Evolutionary conservation across 2,797 vertebrate genomes (phyloP).

Genomic region (Falco cherrug): DNA sequence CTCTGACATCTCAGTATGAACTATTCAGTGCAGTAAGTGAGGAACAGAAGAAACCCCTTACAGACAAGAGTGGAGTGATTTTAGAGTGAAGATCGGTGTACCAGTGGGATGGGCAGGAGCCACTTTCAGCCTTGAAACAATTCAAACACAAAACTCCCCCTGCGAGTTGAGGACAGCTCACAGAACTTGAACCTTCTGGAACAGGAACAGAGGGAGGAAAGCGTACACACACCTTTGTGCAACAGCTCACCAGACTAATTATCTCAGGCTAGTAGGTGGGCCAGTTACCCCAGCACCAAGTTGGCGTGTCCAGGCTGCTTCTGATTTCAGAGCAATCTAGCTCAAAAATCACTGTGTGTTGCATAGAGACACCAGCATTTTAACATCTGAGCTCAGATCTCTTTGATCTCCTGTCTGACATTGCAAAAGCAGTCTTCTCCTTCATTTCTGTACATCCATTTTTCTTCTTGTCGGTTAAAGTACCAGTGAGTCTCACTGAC

Average conservation of each 20-base stretch:
- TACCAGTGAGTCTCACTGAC: background rate
- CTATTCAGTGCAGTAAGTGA: background rate
- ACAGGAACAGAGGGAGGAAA: background rate
- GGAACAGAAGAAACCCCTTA: background rate
- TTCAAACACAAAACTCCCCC: background rate
- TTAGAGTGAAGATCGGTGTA: background rate
- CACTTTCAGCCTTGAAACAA: background rate
- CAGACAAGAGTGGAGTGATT: background rate
- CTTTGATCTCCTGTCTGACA: background rate
- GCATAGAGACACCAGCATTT: background rate
- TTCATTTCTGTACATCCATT: background rate
- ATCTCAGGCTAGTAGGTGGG: background rate
- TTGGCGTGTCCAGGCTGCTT: background rate
- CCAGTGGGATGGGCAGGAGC: background rate
- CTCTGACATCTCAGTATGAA: background rate
- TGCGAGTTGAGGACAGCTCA: background rate
- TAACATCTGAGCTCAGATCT: background rate
- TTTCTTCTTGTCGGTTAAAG: background rate
- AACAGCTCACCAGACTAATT: background rate
- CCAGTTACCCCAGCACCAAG: background rate
- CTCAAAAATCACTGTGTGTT: background rate
- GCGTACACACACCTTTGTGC: fast-evolving
- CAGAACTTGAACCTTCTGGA: background rate
- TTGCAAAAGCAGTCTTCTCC: background rate
- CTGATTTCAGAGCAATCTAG: background rate